Base-by-base conservation (phyloP, 1,140 invertebrate species). In the Leguminivora glycinivorella region DNA sequence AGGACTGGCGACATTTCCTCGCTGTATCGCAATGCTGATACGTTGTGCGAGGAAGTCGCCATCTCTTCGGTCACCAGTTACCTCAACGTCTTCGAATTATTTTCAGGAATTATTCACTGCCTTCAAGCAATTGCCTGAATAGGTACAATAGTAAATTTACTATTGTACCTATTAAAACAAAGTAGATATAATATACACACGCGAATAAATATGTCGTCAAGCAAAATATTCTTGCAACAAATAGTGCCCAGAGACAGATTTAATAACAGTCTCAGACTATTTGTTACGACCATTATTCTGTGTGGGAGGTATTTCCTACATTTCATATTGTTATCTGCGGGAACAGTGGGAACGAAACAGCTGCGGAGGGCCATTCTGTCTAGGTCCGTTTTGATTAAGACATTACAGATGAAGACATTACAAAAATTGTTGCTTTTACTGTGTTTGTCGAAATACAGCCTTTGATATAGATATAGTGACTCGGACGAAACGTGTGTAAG, bases 191-290 rank as follows among this genome's bases (percentile, higher is more conserved):
- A 43, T 43, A 43, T n/a, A n/a, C 40, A 4, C n/a, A 43, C n/a
- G 4, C 17, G 40, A n/a, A 17, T 43, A 17, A 17, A 43, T 43
- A 43, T 43, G n/a, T 17, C 40, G 40, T 43, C 19, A 52, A 22
- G 47, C 7, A 22, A 52, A n/a, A 52, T 22, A 22, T 52, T 29
- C 14, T 26, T 26, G 14, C 25, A 29, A 60, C 25, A 63, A 63
- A 63, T 63, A 63, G 58, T 22, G 25, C 25, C 58, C 26, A 17
- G 58, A 26, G 24, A 29, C 58, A 63, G 58, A 63, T 63, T 63
- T 63, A 63, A 63, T 63, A 63, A 63, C 17, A 60, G 4, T 25
- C 25, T 5, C 24, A 6, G 26, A 10, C 58, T 12, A 63, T 63
- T 63, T 60, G 19, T n/a, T 60, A n/a, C 58, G n/a, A 29, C 26